Conservation (phyloP, 1,140 invertebrate species). For the Pseudomyrmex flavicornis region DNA sequence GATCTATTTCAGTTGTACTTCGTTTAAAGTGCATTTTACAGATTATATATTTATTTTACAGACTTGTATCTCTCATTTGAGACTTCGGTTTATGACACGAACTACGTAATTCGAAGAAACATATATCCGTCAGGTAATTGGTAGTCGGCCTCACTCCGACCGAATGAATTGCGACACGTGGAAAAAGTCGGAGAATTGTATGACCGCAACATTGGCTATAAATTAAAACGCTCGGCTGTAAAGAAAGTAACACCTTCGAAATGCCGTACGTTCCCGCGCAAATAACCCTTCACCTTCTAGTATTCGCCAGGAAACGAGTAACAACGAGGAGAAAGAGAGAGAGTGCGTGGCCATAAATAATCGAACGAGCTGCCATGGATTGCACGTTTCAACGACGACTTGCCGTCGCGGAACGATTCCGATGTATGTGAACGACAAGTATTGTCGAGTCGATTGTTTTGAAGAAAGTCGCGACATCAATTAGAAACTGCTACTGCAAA, state of each 20-base stretch:
- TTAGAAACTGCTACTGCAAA: background rate
- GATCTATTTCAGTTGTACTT: too few relatives aligned
- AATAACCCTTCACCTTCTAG: constrained; percentile 45
- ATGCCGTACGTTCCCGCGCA: constrained; percentile 10
- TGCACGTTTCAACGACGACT: constrained; percentile 52
- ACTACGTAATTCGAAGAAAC: too few relatives aligned
- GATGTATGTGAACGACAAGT: constrained; percentile 8
- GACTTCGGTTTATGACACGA: too few relatives aligned
- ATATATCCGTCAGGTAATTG: too few relatives aligned
- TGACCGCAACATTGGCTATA: background rate
- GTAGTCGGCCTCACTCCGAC: too few relatives aligned
- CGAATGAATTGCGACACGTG: background rate
- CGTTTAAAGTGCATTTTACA: too few relatives aligned
- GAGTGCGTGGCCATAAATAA: constrained; percentile 81
- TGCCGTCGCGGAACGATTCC: constrained; percentile 15
- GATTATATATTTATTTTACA: too few relatives aligned
- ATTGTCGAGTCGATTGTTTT: constrained; percentile 21
- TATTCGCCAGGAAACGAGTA: constrained; percentile 26
- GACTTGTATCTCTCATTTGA: too few relatives aligned
- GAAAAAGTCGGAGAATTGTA: background rate
- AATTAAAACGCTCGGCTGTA: constrained; percentile 7
- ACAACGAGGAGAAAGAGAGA: constrained; percentile 53
- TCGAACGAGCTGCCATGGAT: constrained; percentile 78
- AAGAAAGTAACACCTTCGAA: constrained; percentile 31
- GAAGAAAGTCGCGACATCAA: background rate